phyloP scores from a whole-genome alignment of 2,113 vertebrate genomes.

The Oenanthe oenanthe region DNA sequence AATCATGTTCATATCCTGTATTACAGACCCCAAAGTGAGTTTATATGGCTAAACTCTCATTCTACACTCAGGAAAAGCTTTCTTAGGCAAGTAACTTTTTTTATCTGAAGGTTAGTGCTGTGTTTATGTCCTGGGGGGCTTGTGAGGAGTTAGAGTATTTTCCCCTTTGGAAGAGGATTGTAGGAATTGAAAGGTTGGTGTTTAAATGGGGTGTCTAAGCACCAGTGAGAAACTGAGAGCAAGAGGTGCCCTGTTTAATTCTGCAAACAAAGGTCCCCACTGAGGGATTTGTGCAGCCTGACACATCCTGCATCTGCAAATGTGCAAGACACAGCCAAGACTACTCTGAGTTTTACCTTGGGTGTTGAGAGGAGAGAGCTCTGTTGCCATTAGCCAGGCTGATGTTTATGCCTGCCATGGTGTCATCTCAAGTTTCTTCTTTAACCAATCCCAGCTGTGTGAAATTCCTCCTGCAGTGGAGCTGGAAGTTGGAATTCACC shows the following conservation, averaged over 20 bases:
- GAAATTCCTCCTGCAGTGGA: slow-evolving; percentile 4
- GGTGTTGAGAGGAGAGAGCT: slow-evolving; percentile 1
- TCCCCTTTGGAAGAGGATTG: background rate
- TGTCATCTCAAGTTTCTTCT: slow-evolving; percentile 52
- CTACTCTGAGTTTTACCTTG: background rate
- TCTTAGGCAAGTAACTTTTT: slow-evolving; percentile 44
- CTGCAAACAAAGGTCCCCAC: background rate
- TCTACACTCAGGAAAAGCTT: slow-evolving; percentile 34
- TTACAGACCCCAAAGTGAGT: slow-evolving; percentile 49
- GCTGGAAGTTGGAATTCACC: slow-evolving; percentile 36
- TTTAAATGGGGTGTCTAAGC: background rate
- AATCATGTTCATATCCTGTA: slow-evolving; percentile 67
- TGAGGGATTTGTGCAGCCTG: background rate
- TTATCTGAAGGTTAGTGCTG: background rate
- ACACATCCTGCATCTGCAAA: background rate
- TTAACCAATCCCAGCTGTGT: slow-evolving; percentile 50
- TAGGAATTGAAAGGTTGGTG: background rate
- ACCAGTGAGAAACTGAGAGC: background rate
- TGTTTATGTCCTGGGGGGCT: slow-evolving; percentile 44
- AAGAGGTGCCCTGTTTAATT: background rate
- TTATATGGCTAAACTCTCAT: slow-evolving; percentile 51
- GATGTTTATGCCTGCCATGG: background rate
- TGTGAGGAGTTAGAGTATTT: slow-evolving; percentile 4
- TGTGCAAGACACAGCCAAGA: background rate
- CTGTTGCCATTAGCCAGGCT: background rate